Base-by-base conservation (phyloP, 2,888 invertebrate genomes). In the Plebejus melissa region DNA sequence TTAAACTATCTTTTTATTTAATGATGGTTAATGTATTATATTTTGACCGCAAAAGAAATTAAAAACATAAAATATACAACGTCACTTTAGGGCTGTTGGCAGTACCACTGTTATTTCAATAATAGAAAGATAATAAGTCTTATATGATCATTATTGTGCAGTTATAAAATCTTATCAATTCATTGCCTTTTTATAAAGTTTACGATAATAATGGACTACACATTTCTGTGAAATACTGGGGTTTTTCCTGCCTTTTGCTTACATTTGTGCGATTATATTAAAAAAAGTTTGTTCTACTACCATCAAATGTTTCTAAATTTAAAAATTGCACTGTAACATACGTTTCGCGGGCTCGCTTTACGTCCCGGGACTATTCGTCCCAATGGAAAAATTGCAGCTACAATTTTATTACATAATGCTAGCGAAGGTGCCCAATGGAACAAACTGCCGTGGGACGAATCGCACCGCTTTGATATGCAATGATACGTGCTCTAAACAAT, bases 401-500 rank as follows among this genome's bases (percentile, higher is more conserved):
- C 2, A 65, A 65, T 65, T 65, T 13, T 36, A 65, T 13, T 32
- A 65, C 22, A 13, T 32, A 65, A 32, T 32, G 11, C 9, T 28
- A 1, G 16, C 32, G 32, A 5, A 36, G 5, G 13, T 65, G 46
- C 1, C 65, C 32, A 5, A 13, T 65, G 13, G 32, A 13, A 65
- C 65, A 16, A 36, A 22, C 65, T 65, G 13, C 4, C 65, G 65
- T 65, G 32, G 32, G 65, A 65, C 65, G 32, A 65, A 65, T 65
- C 32, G 32, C 32, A 11, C 60, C 60, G 60, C 28, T 74, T 85
- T 93, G 93, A 93, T 93, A 93, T 93, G 93, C 93, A 91, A 89
- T 83, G 81, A 85, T 91, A 90, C 86, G 87, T 89, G 85, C 91
- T 93, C 91, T 91, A 91, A 90, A 86, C 85, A 84, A 82, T 83